phyloP scores from a whole-genome alignment of 1,140 invertebrate genomes.

The Sycophaga agraensis region DNA sequence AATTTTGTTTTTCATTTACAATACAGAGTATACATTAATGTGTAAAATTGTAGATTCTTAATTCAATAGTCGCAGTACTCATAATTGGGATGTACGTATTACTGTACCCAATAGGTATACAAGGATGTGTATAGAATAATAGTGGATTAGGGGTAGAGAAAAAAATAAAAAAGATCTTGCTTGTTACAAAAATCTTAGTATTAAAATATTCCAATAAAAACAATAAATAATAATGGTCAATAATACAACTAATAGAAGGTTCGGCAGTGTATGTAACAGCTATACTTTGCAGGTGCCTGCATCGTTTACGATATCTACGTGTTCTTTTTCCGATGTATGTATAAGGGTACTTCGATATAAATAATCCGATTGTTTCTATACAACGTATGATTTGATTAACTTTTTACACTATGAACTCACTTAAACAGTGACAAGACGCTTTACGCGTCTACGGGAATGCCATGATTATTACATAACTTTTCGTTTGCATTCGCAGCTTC shows the following conservation, averaged over 20 bases:
- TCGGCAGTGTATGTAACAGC: conserved; percentile 57
- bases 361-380: conserved; percentile 32
- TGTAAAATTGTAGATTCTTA: too few species aligned
- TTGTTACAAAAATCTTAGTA: conserved; percentile 59
- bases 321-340: conserved; percentile 37
- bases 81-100: too few species aligned
- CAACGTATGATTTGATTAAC: conserved; percentile 32
- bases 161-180: conserved; percentile 33
- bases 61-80: too few species aligned
- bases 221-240: conserved; percentile 58
- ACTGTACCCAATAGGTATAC: too few species aligned
- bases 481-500: conserved; percentile 4
- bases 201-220: conserved; percentile 61
- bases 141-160: background rate
- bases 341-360: conserved; percentile 32
- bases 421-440: conserved; percentile 27
- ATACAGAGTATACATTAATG: background rate
- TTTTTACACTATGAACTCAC: conserved; percentile 31
- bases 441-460: conserved; percentile 29
- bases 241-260: conserved; percentile 54
- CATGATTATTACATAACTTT: conserved; percentile 26
- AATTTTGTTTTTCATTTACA: background rate
- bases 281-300: conserved; percentile 51
- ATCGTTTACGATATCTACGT: conserved; percentile 49
- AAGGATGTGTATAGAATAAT: background rate